Evolutionary conservation across 2,888 invertebrate species (phyloP).

Genomic region (Campoplex capitator): DNA sequence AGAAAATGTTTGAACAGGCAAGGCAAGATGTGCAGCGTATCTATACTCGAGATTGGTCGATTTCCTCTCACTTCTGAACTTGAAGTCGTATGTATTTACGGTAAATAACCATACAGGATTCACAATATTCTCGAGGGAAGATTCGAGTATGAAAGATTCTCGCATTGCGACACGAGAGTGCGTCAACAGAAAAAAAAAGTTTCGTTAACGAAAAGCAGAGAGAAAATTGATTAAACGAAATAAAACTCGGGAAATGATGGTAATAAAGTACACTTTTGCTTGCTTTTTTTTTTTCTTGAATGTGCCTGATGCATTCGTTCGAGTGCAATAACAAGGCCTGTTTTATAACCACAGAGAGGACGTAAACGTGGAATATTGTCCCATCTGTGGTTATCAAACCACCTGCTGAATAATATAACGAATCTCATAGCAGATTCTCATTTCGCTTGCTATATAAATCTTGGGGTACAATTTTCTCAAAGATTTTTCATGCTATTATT

Average conservation of each 20-base stretch:
- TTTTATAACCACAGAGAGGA: slow-evolving; percentile 25
- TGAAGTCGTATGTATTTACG: too few relatives aligned
- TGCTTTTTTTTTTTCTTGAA: background rate
- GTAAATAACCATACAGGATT: too few relatives aligned
- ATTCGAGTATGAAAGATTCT: background rate
- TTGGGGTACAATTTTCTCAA: slow-evolving; percentile 52
- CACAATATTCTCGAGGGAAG: background rate
- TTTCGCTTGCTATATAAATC: slow-evolving; percentile 59
- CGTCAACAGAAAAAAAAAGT: background rate
- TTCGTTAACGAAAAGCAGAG: background rate
- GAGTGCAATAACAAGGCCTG: slow-evolving; percentile 34
- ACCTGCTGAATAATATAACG: slow-evolving; percentile 41
- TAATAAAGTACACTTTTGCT: slow-evolving; percentile 21
- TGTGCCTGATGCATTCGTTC: slow-evolving; percentile 19
- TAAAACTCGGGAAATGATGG: background rate
- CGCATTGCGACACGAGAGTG: background rate
- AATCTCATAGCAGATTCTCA: slow-evolving; percentile 37
- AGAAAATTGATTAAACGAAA: slow-evolving; percentile 8
- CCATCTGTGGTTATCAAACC: slow-evolving; percentile 67
- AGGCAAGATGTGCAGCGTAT: too few relatives aligned
- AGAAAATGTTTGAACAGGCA: too few relatives aligned
- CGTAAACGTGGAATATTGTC: slow-evolving; percentile 57
- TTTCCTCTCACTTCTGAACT: too few relatives aligned
- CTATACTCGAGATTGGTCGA: too few relatives aligned
- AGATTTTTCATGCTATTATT: slow-evolving; percentile 53